A percentile compares a stretch with the other conserved stretches of the same genome.
phyloP scores from a whole-genome alignment of 2,888 invertebrate species.

The Griposia aprilina region DNA sequence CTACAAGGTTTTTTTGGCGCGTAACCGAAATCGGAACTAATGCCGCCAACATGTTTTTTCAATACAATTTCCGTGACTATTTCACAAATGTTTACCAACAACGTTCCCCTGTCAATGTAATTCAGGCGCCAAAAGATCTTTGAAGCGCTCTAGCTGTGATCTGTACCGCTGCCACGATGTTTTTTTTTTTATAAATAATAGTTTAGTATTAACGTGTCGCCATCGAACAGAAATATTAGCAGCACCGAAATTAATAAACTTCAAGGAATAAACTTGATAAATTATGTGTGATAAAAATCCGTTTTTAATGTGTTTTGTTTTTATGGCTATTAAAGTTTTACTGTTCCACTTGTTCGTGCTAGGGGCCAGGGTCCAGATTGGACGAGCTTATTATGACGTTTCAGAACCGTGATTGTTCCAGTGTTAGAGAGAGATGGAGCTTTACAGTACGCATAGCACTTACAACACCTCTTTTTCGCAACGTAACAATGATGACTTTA shows the following conservation, averaged over 20 bases:
- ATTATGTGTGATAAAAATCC: neutral
- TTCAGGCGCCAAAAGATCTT: neutral
- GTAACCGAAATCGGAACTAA: neutral
- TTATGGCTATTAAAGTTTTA: neutral
- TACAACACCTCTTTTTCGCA: too few relatives aligned
- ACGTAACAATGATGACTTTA: neutral
- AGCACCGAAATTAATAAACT: slow-evolving; percentile 1
- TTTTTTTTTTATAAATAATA: slow-evolving; percentile 3
- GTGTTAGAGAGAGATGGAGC: neutral
- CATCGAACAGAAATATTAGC: neutral
- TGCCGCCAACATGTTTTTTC: neutral
- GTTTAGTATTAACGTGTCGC: neutral
- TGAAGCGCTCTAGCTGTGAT: neutral
- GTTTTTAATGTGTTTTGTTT: neutral
- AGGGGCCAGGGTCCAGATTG: neutral
- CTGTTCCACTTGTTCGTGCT: neutral
- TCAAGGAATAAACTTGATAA: neutral
- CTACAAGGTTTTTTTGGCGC: neutral
- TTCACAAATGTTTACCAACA: neutral
- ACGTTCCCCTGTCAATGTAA: neutral
- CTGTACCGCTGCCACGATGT: neutral
- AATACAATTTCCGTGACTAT: neutral
- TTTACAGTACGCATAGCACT: too few relatives aligned
- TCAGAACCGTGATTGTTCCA: neutral
- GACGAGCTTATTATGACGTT: neutral